A percentile compares a stretch with the other conserved stretches of the same genome.
Evolutionary conservation across 2,113 vertebrate genomes (phyloP).

Genomic region (Myotis davidii): DNA sequence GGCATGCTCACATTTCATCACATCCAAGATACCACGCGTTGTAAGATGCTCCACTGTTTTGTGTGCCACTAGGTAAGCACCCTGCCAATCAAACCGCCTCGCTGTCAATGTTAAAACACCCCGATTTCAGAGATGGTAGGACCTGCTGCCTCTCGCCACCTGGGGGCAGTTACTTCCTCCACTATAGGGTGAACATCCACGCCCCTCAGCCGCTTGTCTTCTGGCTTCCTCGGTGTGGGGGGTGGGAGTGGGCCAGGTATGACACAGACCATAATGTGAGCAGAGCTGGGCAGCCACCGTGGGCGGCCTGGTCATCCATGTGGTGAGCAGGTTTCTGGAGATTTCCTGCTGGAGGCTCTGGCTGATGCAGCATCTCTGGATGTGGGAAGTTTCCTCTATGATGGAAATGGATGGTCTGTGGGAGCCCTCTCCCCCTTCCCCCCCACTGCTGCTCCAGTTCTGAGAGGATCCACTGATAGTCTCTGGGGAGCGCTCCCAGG

Average conservation of each 20-base stretch:
- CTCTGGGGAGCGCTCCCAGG: neutral
- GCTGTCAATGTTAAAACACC: neutral
- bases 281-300: accelerated
- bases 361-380: neutral
- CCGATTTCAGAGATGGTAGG: neutral
- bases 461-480: neutral
- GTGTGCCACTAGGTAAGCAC: neutral
- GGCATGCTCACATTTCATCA: neutral
- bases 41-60: neutral
- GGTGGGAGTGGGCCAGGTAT: neutral
- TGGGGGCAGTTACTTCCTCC: neutral
- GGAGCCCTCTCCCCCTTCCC: too few relatives aligned
- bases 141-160: neutral
- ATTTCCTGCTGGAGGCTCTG: neutral
- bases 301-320: neutral
- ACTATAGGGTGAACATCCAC: neutral
- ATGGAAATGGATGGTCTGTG: neutral
- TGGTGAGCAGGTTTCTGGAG: neutral
- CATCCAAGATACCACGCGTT: neutral
- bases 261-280: too few relatives aligned
- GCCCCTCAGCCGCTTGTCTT: neutral
- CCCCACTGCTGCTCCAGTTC: neutral
- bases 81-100: neutral
- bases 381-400: neutral
- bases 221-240: neutral